These are phyloP conservation scores for Microdon myrmicae DNA, from an alignment of 2,888 invertebrate genomes.

Conservation along the genomic window DNA sequence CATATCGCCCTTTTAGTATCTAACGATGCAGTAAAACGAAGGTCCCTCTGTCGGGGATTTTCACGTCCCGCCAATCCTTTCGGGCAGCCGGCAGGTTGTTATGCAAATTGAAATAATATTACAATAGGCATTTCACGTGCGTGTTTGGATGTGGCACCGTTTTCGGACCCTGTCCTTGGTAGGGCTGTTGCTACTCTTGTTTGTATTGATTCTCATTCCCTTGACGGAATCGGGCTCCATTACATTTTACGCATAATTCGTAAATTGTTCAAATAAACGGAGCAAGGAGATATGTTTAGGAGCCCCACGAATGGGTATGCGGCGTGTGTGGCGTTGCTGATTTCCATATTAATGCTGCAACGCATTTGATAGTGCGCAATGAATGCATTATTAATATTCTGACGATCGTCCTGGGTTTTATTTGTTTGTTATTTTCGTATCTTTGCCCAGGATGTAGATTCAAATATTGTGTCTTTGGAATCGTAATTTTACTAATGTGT, in stretches of 20 bases:
- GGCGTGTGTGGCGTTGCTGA: slow-evolving; percentile 14
- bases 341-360: slow-evolving; percentile 49
- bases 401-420: slow-evolving; percentile 10
- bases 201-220: slow-evolving; percentile 23
- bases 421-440: too few relatives aligned
- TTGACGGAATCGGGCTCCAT: slow-evolving; percentile 29
- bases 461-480: too few relatives aligned
- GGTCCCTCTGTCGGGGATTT: too few relatives aligned
- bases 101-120: slow-evolving; percentile 52
- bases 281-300: slow-evolving; percentile 23
- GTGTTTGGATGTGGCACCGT: slow-evolving; percentile 21
- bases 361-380: slow-evolving; percentile 32
- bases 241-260: slow-evolving; percentile 50
- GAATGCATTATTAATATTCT: slow-evolving; percentile 49
- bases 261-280: slow-evolving; percentile 48
- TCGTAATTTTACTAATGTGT: too few relatives aligned
- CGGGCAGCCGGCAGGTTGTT: slow-evolving; percentile 39
- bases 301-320: too few relatives aligned
- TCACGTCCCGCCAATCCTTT: too few relatives aligned
- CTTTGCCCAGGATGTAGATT: too few relatives aligned
- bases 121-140: slow-evolving; percentile 46
- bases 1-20: too few relatives aligned
- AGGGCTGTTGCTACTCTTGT: slow-evolving; percentile 5
- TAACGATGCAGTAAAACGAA: not conserved
- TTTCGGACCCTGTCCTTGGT: slow-evolving; percentile 1